Base-by-base conservation (phyloP, 23 tunicate genomes). In the Halocynthia roretzi region DNA sequence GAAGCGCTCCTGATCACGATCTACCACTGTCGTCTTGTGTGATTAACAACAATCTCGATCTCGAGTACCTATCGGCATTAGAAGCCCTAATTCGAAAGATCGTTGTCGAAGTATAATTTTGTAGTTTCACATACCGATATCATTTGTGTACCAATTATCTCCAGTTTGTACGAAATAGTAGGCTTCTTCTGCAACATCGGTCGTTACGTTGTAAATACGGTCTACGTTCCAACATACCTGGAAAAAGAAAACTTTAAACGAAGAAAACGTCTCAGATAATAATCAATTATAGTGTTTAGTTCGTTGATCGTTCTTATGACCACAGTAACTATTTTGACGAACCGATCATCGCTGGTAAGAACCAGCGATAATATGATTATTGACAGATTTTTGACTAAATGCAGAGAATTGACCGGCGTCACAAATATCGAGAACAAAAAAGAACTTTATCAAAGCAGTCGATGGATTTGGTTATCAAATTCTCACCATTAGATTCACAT, bases 221-320 rank as follows among this genome's bases (percentile, higher is more conserved):
- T 74, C 78, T 0, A 74, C 56, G 31, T 74, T 74, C 78, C 78
- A 74, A n/a, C 78, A 74, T 22, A 54, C 56, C 78, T 74, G 2
- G 6, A 74, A 53, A 22, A n/a, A 7, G n/a, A n/a, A n/a, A n/a
- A n/a, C n/a, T n/a, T 12, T 1, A 17, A 11, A 0, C 21, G 5
- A 2, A 11, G 40, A 67, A 15, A 67, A 17, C 12, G n/a, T 4
- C 5, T 67, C 22, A 17, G 12, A 31, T 31, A 31, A 31, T 31
- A 4, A 31, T 31, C 44, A 31, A 31, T 31, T 31, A 31, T 31
- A 31, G 44, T 31, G 44, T 31, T 31, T 31, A 31, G 44, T 31
- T 31, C 44, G 4, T 31, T 31, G 44, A 1, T 31, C 44, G 44
- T 31, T 31, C 44, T 31, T 31, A 31, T 31, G 44, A 31, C 44